Conservation (phyloP, 2,797 vertebrate genomes). For the Mus caroli region DNA sequence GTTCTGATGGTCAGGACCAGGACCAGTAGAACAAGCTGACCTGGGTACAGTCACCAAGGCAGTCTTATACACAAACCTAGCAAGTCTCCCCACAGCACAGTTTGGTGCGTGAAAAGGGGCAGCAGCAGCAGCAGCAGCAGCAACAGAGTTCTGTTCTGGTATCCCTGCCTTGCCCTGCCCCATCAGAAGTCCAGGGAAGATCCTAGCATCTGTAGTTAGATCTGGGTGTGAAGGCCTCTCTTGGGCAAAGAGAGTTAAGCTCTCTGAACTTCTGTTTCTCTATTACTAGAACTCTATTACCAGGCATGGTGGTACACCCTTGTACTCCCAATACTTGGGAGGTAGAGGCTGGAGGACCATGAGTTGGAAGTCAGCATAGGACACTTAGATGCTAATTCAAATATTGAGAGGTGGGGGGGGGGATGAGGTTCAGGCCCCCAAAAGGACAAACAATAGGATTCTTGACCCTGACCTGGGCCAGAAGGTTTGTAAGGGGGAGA, state of each 20-base stretch:
- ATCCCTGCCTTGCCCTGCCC: background rate
- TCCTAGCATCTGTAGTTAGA: background rate
- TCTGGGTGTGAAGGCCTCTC: background rate
- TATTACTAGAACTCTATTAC: background rate
- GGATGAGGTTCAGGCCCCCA: too few species aligned
- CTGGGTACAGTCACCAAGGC: background rate
- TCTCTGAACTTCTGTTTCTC: background rate
- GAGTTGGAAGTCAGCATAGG: background rate
- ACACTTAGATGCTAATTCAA: background rate
- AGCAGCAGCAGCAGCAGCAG: too few species aligned
- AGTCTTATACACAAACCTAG: background rate
- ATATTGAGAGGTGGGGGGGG: background rate
- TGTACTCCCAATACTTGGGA: background rate
- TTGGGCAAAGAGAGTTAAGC: background rate
- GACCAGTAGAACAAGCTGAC: background rate
- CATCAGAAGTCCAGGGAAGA: background rate
- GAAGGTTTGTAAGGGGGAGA: background rate
- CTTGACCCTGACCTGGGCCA: background rate
- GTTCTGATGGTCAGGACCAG: background rate
- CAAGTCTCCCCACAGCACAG: background rate
- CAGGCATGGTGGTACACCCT: too few species aligned
- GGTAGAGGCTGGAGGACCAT: background rate
- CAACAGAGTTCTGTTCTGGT: background rate
- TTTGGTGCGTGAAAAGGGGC: background rate
- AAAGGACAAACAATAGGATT: background rate